phyloP scores from a whole-genome alignment of 2,888 invertebrate species.

The Mythimna pallens region DNA sequence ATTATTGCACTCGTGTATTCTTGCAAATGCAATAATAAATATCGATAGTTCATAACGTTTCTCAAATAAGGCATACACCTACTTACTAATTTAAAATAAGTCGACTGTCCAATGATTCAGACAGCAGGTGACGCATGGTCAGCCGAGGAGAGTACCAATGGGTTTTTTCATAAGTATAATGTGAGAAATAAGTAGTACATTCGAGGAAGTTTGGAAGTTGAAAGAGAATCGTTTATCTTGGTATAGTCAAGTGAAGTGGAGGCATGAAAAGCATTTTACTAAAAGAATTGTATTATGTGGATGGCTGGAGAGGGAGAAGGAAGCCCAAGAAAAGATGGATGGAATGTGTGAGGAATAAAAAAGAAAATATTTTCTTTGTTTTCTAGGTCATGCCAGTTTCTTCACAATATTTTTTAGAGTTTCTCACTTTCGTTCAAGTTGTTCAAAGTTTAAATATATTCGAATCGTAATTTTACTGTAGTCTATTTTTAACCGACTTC shows the following conservation, averaged over 20 bases:
- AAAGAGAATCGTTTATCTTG: too few relatives aligned
- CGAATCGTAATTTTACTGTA: too few relatives aligned
- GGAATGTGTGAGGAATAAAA: too few relatives aligned
- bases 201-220: too few relatives aligned
- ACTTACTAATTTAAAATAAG: slow-evolving; percentile 22
- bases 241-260: too few relatives aligned
- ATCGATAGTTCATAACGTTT: not conserved
- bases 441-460: not conserved
- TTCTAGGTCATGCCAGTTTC: not conserved
- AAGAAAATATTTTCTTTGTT: not conserved
- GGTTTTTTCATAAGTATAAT: slow-evolving; percentile 13
- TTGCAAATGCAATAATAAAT: not conserved
- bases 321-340: too few relatives aligned
- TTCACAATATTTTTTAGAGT: not conserved
- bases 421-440: not conserved
- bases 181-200: too few relatives aligned
- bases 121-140: slow-evolving; percentile 42
- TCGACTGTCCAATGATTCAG: slow-evolving; percentile 44
- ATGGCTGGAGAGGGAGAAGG: too few relatives aligned
- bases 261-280: too few relatives aligned
- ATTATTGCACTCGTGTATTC: not conserved
- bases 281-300: too few relatives aligned
- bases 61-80: not conserved
- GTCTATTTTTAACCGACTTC: not conserved
- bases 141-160: slow-evolving; percentile 22